These are phyloP conservation scores for Selenia dentaria DNA, from an alignment of 2,888 invertebrate species.

Conservation along the genomic window DNA sequence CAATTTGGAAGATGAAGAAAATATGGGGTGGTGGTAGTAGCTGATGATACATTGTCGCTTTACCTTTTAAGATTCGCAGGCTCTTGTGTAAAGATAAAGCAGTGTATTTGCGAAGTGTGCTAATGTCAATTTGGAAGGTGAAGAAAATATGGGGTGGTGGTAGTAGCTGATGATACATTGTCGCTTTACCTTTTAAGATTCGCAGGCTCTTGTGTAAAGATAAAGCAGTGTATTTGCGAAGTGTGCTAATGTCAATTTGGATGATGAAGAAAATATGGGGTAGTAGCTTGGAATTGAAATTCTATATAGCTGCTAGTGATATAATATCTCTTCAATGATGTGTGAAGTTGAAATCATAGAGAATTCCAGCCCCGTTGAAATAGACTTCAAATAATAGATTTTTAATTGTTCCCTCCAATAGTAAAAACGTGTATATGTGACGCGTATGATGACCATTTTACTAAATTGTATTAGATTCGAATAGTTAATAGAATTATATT, in stretches of 20 bases:
- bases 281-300: slow-evolving; percentile 11
- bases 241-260: background rate
- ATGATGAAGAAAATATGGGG: background rate
- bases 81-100: slow-evolving; percentile 36
- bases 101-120: slow-evolving; percentile 28
- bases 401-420: too few relatives aligned
- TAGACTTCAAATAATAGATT: too few relatives aligned
- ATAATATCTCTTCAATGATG: slow-evolving; percentile 42
- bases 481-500: too few relatives aligned
- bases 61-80: slow-evolving; percentile 34
- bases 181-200: slow-evolving; percentile 37
- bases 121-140: slow-evolving; percentile 1
- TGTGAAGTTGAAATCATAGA: too few relatives aligned
- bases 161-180: slow-evolving; percentile 39
- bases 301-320: slow-evolving; percentile 29
- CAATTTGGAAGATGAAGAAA: slow-evolving; percentile 1
- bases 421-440: too few relatives aligned
- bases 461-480: too few relatives aligned
- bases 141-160: background rate
- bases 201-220: slow-evolving; percentile 33
- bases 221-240: slow-evolving; percentile 36
- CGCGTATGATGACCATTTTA: too few relatives aligned
- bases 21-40: slow-evolving; percentile 9
- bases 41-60: slow-evolving; percentile 42
- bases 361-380: too few relatives aligned